Evolutionary conservation across 2,888 invertebrate species (phyloP), one percentile per base, ranked within the genome.

Genomic region (Xestia xanthographa): DNA sequence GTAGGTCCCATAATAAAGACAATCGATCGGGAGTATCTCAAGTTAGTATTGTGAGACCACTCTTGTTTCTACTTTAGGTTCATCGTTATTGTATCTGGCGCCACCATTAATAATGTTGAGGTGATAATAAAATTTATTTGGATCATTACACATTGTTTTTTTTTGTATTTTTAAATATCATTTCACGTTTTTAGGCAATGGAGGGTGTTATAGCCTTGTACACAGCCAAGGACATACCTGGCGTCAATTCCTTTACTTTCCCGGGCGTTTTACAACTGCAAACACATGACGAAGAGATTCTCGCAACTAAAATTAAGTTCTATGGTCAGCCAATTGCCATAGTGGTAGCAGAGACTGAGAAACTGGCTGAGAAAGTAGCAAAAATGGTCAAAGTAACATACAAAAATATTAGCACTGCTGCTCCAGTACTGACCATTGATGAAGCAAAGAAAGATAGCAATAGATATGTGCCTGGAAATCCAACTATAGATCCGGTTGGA

Each of bases 321-420:
- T 97, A 97, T 79, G 97, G 98, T 0, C 98, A 98, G 91, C 97
- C 98, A 0, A 92, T 98, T 12, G 98, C 98, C 0, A 95, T 98
- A 26, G 94, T 98, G 0, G 97, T 97, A 0, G 98, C 98, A 5
- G 95, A 91, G 17, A 95, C 94, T 8, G 96, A 97, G 79, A 93
- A 93, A 9, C 85, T 97, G 11, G 98, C 98, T 0, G 94, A 95
- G 17, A 90, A 93, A 70, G 97, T 97, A 0, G 97, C 97, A 0
- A 94, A 95, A 71, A 92, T 96, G 88, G 97, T 98, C 0, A 95
- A 97, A 91, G 95, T 98, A 1, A 95, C 93, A 0, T 98, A 97
- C 80, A 94, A 93, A 66, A 94, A 95, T 72, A 91, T 93, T 0
- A 91, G 88, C 17, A 88, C 84, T 14, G 76, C 85, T 1, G 72